Base-by-base conservation (phyloP, 2,797 vertebrate species). In the Acropternis orthonyx region DNA sequence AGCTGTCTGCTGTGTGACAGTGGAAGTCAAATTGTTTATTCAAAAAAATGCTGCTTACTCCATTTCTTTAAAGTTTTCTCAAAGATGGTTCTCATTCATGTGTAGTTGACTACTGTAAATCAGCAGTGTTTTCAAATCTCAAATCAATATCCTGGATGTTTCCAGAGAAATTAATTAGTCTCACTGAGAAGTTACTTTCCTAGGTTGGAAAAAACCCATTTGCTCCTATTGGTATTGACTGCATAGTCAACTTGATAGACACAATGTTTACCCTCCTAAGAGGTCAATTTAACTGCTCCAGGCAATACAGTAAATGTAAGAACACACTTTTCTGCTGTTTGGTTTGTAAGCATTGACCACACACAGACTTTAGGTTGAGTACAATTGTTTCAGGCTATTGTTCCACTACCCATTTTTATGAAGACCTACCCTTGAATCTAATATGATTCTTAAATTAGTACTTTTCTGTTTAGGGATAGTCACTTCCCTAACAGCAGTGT, bases 91-190 rank as follows among this genome's bases (percentile, higher is more conserved):
- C 84, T 95, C 88, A 86, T 96, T 97, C 92, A 91, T 52, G 82
- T 85, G 83, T 89, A 92, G 93, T 88, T 90, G 90, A 89, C 90
- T 88, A 56, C 69, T 86, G 61, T 74, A 73, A 62, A 91, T 96
- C 95, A 95, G 94, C 95, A 96, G 59, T 67, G 51, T 95, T 95
- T 98, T 97, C 88, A 96, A 71, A 97, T 96, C 94, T 97, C 86
- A 89, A 91, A 97, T 98, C 97, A 84, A 97, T 98, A 96, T 75
- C 36, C 48, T 93, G 92, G 74, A 85, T 93, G 81, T 95, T 96
- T 97, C 93, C 68, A 81, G 76, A 87, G 56, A 95, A 97, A 95
- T 95, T 97, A 97, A 98, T 97, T 97, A 97, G 96, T 97, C 96
- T 97, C 94, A 88, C 81, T 74, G 95, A 97, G 95, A 95, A 94